phyloP scores from a whole-genome alignment of 2,888 invertebrate species.

The Blastobasis lacticolella region DNA sequence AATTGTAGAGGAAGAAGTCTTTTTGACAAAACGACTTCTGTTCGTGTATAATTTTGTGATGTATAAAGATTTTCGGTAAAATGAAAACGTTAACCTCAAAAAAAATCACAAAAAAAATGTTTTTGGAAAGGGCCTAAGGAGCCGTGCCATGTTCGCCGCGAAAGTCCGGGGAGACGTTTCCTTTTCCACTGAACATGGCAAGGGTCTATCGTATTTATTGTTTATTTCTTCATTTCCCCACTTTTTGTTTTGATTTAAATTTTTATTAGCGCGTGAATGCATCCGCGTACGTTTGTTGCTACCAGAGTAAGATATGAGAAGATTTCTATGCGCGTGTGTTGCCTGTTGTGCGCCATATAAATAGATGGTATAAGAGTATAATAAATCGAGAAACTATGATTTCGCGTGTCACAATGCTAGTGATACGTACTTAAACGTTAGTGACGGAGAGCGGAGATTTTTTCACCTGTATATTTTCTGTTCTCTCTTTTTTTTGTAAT shows the following conservation, averaged over 20 bases:
- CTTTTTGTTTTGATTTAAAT: conserved; percentile 57
- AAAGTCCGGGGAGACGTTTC: conserved; percentile 8
- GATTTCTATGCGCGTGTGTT: conserved; percentile 62
- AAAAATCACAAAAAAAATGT: conserved; percentile 50
- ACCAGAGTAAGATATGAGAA: conserved; percentile 44
- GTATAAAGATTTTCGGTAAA: conserved; percentile 39
- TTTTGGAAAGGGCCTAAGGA: conserved; percentile 47
- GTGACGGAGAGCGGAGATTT: conserved; percentile 11
- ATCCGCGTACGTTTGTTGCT: conserved; percentile 40
- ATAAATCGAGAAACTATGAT: conserved; percentile 23
- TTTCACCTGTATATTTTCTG: conserved; percentile 4
- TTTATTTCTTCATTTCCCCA: conserved; percentile 33
- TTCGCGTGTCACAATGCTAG: conserved; percentile 33
- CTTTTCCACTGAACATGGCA: conserved; percentile 29
- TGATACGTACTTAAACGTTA: conserved; percentile 19
- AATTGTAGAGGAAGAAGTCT: conserved; percentile 36
- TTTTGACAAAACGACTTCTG: conserved; percentile 45
- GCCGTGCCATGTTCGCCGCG: conserved; percentile 39
- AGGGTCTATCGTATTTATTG: conserved; percentile 26
- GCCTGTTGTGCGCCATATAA: conserved; percentile 63
- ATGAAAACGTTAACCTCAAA: conserved; percentile 28
- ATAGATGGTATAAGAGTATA: conserved; percentile 36
- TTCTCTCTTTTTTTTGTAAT: conserved; percentile 15
- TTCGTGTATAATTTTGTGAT: conserved; percentile 53
- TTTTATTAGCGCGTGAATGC: conserved; percentile 53